Percentiles rank a stretch among this genome's conserved stretches.
Evolutionary conservation across 2,797 vertebrate species (phyloP).

Genomic region (Cygnus olor): DNA sequence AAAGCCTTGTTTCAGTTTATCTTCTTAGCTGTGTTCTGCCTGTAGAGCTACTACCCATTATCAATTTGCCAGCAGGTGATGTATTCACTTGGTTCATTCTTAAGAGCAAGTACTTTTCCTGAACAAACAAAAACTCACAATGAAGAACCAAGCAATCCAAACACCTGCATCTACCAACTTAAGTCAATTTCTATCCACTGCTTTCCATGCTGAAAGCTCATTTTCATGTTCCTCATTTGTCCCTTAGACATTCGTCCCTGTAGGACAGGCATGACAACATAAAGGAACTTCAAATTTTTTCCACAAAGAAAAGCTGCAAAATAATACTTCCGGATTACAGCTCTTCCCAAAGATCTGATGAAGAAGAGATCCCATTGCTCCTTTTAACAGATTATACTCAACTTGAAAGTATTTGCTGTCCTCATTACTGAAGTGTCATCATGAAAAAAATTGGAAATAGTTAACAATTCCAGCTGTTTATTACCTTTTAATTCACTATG

Average conservation of each 20-base stretch:
- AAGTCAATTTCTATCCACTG: background rate
- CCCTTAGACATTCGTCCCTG: background rate
- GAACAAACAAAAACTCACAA: background rate
- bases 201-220: background rate
- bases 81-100: background rate
- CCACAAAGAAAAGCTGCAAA: background rate
- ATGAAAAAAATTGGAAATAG: background rate
- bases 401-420: background rate
- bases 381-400: background rate
- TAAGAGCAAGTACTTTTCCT: background rate
- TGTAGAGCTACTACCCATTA: background rate
- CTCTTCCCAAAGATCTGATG: background rate
- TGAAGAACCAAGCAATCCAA: background rate
- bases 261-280: background rate
- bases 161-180: background rate
- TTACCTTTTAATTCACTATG: background rate
- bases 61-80: background rate
- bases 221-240: background rate
- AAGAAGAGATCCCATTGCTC: background rate
- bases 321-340: background rate
- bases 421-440: background rate
- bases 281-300: background rate
- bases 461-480: background rate
- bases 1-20: conserved; percentile 7
- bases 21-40: conserved; percentile 28